phyloP scores from a whole-genome alignment of 2,888 invertebrate genomes.

The Athrips mouffetella region DNA sequence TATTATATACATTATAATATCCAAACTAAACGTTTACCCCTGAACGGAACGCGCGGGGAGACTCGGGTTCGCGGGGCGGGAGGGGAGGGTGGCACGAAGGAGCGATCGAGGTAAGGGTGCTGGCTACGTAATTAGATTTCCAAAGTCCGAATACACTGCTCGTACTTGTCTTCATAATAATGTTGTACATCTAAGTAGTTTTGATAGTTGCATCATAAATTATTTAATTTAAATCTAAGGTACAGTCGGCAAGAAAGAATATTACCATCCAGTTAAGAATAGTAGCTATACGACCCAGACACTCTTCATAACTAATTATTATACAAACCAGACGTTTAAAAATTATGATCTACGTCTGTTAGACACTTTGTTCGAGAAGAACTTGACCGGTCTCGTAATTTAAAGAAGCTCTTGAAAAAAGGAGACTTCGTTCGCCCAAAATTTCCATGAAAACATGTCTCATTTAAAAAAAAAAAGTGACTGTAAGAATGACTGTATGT shows the following conservation, averaged over 20 bases:
- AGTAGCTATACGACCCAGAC: too few species aligned
- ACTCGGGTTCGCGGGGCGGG: conserved; percentile 46
- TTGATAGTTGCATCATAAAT: conserved; percentile 7
- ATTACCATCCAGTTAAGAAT: too few species aligned
- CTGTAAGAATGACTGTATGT: too few species aligned
- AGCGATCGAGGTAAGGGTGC: conserved; percentile 77
- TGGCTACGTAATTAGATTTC: conserved; percentile 81
- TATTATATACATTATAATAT: not conserved
- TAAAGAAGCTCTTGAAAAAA: too few species aligned
- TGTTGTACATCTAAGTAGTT: conserved; percentile 17
- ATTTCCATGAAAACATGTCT: too few species aligned
- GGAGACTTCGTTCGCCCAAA: too few species aligned
- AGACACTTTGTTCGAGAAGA: too few species aligned
- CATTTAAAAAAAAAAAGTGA: too few species aligned
- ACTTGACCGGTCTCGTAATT: too few species aligned
- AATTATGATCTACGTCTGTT: too few species aligned
- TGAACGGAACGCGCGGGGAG: conserved; percentile 40
- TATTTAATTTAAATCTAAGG: not conserved
- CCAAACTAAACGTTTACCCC: not conserved
- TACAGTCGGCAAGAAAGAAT: not conserved
- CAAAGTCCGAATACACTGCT: conserved; percentile 81
- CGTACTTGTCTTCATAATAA: conserved; percentile 79
- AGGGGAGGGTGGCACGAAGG: conserved; percentile 59
- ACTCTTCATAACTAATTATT: too few species aligned
- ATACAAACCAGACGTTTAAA: too few species aligned